These are phyloP conservation scores for Montipora foliosa DNA, from an alignment of 64 coral and sea anemone species.

Conservation along the genomic window DNA sequence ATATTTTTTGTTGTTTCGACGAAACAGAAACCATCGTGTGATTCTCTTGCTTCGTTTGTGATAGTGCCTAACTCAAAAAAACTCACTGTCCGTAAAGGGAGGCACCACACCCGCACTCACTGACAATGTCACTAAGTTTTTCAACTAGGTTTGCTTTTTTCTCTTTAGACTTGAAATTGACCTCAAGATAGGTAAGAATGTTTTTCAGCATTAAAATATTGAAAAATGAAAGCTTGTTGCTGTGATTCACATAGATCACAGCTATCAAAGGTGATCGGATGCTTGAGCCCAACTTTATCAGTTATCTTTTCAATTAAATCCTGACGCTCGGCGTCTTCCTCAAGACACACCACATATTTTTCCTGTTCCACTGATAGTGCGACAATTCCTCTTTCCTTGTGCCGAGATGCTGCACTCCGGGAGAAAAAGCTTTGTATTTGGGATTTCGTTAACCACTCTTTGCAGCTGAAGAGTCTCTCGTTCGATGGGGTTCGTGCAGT, in stretches of 20 bases:
- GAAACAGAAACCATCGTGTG: too few relatives aligned
- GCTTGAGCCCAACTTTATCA: constrained; percentile 42
- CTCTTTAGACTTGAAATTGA: constrained; percentile 52
- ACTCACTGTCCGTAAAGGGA: neutral
- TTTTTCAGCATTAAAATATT: constrained; percentile 62
- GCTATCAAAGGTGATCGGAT: constrained; percentile 67
- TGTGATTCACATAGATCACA: constrained; percentile 65
- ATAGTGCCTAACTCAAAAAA: too few relatives aligned
- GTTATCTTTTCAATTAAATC: constrained; percentile 22
- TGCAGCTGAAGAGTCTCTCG: constrained; percentile 26
- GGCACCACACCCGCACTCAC: neutral
- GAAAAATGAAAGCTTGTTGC: constrained; percentile 26
- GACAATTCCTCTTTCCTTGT: neutral
- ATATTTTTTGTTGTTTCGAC: too few relatives aligned
- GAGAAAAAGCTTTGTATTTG: constrained; percentile 60
- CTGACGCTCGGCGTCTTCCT: constrained; percentile 29
- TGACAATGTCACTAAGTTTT: constrained; percentile 12
- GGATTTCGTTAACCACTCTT: constrained; percentile 13
- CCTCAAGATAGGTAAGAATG: constrained; percentile 46
- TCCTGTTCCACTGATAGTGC: constrained; percentile 46
- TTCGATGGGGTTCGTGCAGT: constrained; percentile 54
- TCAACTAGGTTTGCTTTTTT: constrained; percentile 15
- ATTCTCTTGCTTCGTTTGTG: too few relatives aligned
- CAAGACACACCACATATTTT: constrained; percentile 59
- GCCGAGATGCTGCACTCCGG: neutral